A percentile compares a stretch with the other conserved stretches of the same genome.
phyloP scores from a whole-genome alignment of 2,113 vertebrate genomes.

The Tauraco erythrolophus region DNA sequence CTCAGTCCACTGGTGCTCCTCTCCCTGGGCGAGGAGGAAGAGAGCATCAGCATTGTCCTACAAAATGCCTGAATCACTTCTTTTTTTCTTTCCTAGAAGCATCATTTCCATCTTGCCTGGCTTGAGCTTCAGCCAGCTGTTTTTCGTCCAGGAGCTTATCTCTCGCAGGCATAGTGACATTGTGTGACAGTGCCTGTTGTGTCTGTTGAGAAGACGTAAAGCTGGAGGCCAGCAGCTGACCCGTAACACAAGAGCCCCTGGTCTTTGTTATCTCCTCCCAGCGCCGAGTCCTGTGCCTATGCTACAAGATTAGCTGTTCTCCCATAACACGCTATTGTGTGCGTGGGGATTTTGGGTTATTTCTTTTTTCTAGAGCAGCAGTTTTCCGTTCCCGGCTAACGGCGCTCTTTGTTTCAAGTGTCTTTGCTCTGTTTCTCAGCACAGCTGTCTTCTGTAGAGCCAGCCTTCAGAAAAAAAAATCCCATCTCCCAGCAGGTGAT shows the following conservation, averaged over 20 bases:
- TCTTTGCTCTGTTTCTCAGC: neutral
- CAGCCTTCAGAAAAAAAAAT: neutral
- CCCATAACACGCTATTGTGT: neutral
- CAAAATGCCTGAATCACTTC: neutral
- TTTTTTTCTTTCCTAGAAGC: neutral
- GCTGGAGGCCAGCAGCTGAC: slow-evolving; percentile 10
- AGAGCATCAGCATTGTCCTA: neutral
- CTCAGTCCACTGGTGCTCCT: rapidly evolving
- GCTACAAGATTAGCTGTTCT: slow-evolving; percentile 29
- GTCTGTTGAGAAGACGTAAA: neutral
- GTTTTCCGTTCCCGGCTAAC: neutral
- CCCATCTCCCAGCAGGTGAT: neutral
- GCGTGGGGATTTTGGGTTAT: neutral
- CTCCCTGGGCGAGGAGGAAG: neutral
- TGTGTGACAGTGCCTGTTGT: slow-evolving; percentile 3
- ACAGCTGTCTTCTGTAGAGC: neutral
- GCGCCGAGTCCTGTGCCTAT: neutral
- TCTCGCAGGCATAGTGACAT: neutral
- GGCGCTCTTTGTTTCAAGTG: neutral
- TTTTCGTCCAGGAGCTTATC: slow-evolving; percentile 25
- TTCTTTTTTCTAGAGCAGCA: neutral
- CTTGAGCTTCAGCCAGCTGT: slow-evolving; percentile 33
- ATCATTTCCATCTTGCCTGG: slow-evolving; percentile 33
- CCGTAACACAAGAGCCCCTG: neutral
- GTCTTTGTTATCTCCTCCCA: slow-evolving; percentile 16